Base-by-base conservation (phyloP, 2,113 vertebrate genomes). In the Hippocampus zosterae region DNA sequence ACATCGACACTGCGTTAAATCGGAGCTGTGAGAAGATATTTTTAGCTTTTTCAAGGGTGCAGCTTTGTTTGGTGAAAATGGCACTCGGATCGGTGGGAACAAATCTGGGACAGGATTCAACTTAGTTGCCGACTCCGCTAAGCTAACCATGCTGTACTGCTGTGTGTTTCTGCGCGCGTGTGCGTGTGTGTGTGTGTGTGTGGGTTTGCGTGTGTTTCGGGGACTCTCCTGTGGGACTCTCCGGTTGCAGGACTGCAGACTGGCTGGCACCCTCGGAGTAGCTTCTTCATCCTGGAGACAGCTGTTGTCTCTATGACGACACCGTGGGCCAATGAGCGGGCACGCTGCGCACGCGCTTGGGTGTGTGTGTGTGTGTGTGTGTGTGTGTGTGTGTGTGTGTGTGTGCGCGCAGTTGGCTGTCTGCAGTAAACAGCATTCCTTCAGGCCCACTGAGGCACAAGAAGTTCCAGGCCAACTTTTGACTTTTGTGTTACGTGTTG, bases 251-350 rank as follows among this genome's bases (percentile, higher is more conserved):
- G 91, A 92, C 87, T 92, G 90, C 92, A 95, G 93, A 94, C 94
- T 92, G 93, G 92, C 94, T 93, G 94, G 94, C 94, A 94, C 93
- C 93, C 93, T 90, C 85, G 89, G 89, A 91, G 91, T 89, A 92
- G 90, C 91, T 91, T 92, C 90, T 92, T 92, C 91, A 91, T 91
- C 90, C 90, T 85, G 77, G 89, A 92, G 88, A 91, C 91, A 92
- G 91, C 91, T 92, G 90, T 92, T 92, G 90, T 87, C 76, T 91
- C 84, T 81, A 85, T 90, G 92, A 92, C 91, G 85, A 86, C 91
- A 90, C 60, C 5, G 77, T 83, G 5, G 62, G 79, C 91, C 88
- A 91, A 92, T 91, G 82, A 76, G 80, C 5, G 56, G 40, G 41
- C 67, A n/a, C 15, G 37, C n/a, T 69, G 16, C 21, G 23, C 15